Base-by-base conservation (phyloP, 2,888 invertebrate species). In the Polydrusus tereticollis region DNA sequence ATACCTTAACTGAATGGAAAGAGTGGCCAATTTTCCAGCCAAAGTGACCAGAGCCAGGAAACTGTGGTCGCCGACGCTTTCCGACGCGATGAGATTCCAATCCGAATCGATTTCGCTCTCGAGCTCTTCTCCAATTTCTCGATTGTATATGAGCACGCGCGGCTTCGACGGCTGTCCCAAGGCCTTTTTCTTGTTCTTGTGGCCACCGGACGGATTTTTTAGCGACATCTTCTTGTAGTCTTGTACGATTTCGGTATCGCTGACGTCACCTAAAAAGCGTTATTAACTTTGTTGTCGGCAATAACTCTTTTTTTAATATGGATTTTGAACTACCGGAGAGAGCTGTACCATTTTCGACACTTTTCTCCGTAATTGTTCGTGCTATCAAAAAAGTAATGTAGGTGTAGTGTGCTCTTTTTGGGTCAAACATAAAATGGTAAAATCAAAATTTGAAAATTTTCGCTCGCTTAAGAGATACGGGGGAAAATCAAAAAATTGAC, bases 191-290 rank as follows among this genome's bases (percentile, higher is more conserved):
- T 87, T 85, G n/a, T 78, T 80, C 77, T 86, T 86, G 1, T 79
- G 79, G 33, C 78, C 81, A 12, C 79, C 77, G 16, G 83, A 80
- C 20, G 81, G 82, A 50, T 83, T 84, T 75, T 86, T 86, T 72
- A 85, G 75, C 0, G 86, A 86, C 78, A 86, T 77, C 74, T 86
- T 86, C 81, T 93, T 92, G 86, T 94, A 94, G 85, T 93, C 93
- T 82, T 91, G 91, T 38, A 94, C 91, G 75, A 93, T 89, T 81
- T 93, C 93, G 23, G 93, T 92, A 83, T 94, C 92, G 73, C 90
- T 91, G 69, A 88, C 85, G 73, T 89, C 88, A 7, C 88, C 88
- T 73, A 81, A 78, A 75, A 76, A 16, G n/a, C n/a, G n/a, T n/a
- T n/a, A n/a, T n/a, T n/a, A n/a, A n/a, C n/a, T n/a, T n/a, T n/a